A percentile compares a stretch with the other conserved stretches of the same genome.
Conservation (phyloP, 2,797 vertebrate species). For the Acestrorhynchus altus region DNA sequence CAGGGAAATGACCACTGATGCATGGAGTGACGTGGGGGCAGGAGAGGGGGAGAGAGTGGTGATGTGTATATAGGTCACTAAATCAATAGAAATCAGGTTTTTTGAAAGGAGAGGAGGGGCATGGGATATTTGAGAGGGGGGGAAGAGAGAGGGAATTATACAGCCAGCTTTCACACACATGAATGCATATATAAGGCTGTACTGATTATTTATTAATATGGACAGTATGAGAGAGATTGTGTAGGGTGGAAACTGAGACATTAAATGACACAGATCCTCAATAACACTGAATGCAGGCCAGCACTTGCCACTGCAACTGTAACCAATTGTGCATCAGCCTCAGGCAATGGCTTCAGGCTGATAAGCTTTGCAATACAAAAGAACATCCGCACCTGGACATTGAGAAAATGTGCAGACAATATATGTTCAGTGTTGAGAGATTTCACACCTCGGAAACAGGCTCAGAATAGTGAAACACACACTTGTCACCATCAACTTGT, state of each 20-base stretch:
- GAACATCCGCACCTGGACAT: not conserved
- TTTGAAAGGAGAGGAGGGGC: conserved; percentile 72
- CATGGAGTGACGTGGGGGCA: conserved; percentile 58
- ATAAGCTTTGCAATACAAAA: not conserved
- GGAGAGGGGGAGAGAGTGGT: conserved; percentile 61
- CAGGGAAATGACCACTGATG: conserved; percentile 61
- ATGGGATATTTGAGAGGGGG: conserved; percentile 70
- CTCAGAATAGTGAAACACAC: not conserved
- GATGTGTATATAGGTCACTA: conserved; percentile 83
- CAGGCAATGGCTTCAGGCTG: not conserved
- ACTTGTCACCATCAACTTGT: too few relatives aligned
- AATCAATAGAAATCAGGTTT: conserved; percentile 86
- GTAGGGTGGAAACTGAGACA: conserved; percentile 15
- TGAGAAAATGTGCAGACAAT: not conserved
- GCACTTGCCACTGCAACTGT: not conserved
- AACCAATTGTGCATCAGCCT: not conserved
- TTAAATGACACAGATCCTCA: not conserved
- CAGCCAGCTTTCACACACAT: conserved; percentile 2
- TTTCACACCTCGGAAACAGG: not conserved
- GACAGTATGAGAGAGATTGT: too few relatives aligned
- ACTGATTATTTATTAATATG: too few relatives aligned
- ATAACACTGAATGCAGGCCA: not conserved
- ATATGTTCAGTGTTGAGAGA: not conserved
- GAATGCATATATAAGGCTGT: not conserved
- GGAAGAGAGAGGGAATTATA: conserved; percentile 44